Evolutionary conservation across 2,113 vertebrate species (phyloP).

Genomic region (Colossoma macropomum): DNA sequence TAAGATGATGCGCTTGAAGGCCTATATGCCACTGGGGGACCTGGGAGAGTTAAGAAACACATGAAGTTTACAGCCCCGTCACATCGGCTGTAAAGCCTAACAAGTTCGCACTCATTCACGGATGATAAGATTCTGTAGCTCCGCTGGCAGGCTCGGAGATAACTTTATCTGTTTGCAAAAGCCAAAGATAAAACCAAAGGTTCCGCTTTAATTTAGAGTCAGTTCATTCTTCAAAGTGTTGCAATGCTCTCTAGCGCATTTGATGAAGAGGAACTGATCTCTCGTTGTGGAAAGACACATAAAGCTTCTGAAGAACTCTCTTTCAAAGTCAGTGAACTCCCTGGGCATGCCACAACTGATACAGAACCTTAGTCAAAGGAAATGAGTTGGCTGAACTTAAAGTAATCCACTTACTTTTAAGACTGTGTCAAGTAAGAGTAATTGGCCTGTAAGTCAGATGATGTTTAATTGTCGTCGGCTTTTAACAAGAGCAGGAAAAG

Average conservation of each 20-base stretch:
- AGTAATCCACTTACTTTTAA: not conserved
- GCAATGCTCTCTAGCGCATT: not conserved
- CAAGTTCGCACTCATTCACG: not conserved
- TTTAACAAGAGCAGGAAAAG: not conserved
- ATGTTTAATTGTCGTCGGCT: not conserved
- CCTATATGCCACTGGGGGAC: not conserved
- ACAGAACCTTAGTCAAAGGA: constrained; percentile 2
- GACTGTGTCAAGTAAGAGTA: not conserved
- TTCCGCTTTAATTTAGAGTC: constrained; percentile 21
- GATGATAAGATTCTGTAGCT: not conserved
- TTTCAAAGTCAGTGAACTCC: not conserved
- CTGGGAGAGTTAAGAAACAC: not conserved
- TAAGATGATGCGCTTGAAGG: not conserved
- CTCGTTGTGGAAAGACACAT: not conserved
- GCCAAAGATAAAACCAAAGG: not conserved
- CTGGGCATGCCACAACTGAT: not conserved
- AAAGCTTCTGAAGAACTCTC: not conserved
- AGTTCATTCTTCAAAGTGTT: not conserved
- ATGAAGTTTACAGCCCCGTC: not conserved
- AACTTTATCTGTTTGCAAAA: not conserved
- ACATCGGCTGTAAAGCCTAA: not conserved
- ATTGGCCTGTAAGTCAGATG: constrained; percentile 7
- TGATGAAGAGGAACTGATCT: constrained; percentile 6
- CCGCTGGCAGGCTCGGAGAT: not conserved
- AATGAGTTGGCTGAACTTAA: not conserved